Evolutionary conservation across 2,888 invertebrate genomes (phyloP), one percentile per base, ranked within the genome.

Genomic region (Lydus trimaculatus): DNA sequence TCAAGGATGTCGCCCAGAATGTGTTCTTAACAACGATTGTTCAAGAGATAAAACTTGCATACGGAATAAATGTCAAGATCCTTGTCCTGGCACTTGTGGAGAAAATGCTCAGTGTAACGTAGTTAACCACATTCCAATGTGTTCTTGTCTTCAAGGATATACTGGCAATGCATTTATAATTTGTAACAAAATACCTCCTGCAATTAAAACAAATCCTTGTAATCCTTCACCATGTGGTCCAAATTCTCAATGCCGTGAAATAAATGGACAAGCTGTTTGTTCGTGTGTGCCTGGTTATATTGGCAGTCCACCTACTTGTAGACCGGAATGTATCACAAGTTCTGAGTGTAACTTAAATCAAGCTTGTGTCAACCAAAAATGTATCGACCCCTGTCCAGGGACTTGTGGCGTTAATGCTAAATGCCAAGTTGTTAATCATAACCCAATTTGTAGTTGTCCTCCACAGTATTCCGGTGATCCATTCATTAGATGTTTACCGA

Each of bases 1-100:
- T 67, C 87, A 88, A 60, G 87, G 87, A 4, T 93, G 87, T 73
- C 86, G 92, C 68, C 93, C 93, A 0, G 93, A 94, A 86, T 94
- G 94, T 81, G 88, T 91, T 11, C 85, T 91, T 1, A 93, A 92
- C 81, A 89, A 89, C 4, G 94, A 94, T 80, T 94, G 94, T 79
- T 83, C 90, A 0, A 87, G 88, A 81, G 87, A 92, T 80, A 90
- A 88, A 81, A 90, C 93, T 61, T 94, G 94, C 82, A 88, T 92
- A 25, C 87, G 88, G 79, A 90, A 90, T 78, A 91, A 89, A 81
- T 93, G 93, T 78, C 82, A 87, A n/a, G 89, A 93, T 84, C 92
- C 92, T 48, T 94, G 94, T 79, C 87, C 89, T 13, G 91, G 91
- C 72, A 91, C 91, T n/a, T 95, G 95, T 82, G 94, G 93, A 17